Evolutionary conservation across 2,113 vertebrate species (phyloP), one percentile per base, ranked within the genome.

Genomic region (Manacus vitellinus): DNA sequence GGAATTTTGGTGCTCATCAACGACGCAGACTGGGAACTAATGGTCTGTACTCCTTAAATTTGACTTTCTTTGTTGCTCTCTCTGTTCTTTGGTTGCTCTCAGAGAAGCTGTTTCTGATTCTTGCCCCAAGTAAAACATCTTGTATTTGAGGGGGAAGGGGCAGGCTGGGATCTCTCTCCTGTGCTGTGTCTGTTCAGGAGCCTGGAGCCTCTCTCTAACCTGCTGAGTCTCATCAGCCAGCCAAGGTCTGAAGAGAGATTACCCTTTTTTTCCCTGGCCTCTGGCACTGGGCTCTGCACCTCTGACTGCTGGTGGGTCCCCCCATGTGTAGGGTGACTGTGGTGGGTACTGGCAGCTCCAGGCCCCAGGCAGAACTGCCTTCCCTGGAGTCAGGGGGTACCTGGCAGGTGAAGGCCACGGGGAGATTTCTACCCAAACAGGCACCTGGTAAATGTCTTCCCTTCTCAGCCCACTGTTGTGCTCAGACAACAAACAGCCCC

Each of bases 1-100:
- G 99, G 99, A 77, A 99, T 99, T 92, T 98, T 99, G 95, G 99
- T 99, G 95, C 99, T 99, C 92, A 98, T 99, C 98, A 99, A 99
- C 23, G 99, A 99, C 39, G 98, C 99, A 86, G 99, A 99, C 98
- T 99, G 99, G 99, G 99, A 99, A 55, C 98, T 99, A 94, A 99
- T 99, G 99, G 99, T 99, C 97, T 98, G 99, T 98, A 97, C 71
- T 61, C 62, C 77, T 94, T 93, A 82, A 37, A 30, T 93, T 90
- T 92, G 59, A 89, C 87, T 88, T 94, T 88, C 85, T 88, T 41
- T 94, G 79, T 91, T 80, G 79, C 66, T 96, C 73, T 67, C 37
- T 44, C 78, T 92, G 44, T 89, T 93, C 88, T 72, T 56, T 51
- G 81, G 39, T 63, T 80, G 31, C 78, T 95, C 61, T 95, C 88